Evolutionary conservation across 2,797 vertebrate species (phyloP).

Genomic region (Pelochelys cantorii): DNA sequence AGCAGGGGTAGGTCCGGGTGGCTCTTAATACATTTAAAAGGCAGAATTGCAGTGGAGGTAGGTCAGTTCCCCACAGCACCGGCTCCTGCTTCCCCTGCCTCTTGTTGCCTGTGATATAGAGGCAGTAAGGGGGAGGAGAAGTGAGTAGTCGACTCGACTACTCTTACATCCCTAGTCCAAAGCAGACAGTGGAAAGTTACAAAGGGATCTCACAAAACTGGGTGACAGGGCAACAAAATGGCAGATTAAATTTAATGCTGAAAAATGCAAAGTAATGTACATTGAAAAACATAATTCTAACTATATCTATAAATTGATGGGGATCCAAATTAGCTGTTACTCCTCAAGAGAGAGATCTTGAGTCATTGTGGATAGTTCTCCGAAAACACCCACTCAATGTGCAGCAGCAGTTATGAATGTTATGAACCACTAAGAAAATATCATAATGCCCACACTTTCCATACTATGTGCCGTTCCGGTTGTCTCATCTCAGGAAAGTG

Average conservation of each 20-base stretch:
- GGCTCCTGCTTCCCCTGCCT: no score
- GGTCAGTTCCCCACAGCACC: no score
- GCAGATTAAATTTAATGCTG: background rate
- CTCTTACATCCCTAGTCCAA: no score
- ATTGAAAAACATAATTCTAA: background rate
- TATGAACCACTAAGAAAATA: background rate
- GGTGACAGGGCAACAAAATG: no score
- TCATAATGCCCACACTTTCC: background rate
- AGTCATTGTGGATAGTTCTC: background rate
- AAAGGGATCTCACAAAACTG: no score
- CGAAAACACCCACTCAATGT: background rate
- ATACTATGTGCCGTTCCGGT: background rate
- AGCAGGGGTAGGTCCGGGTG: no score
- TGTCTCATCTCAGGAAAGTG: background rate
- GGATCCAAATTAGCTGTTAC: background rate
- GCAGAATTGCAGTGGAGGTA: no score
- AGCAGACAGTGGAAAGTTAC: no score
- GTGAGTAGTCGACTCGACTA: no score
- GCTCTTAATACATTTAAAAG: no score
- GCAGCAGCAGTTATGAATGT: background rate
- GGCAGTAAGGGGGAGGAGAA: no score
- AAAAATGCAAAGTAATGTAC: background rate
- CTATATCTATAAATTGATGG: background rate
- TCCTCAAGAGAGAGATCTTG: background rate
- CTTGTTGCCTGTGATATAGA: no score